Base-by-base conservation (phyloP, 2,888 invertebrate species). In the Ectobius pallidus region DNA sequence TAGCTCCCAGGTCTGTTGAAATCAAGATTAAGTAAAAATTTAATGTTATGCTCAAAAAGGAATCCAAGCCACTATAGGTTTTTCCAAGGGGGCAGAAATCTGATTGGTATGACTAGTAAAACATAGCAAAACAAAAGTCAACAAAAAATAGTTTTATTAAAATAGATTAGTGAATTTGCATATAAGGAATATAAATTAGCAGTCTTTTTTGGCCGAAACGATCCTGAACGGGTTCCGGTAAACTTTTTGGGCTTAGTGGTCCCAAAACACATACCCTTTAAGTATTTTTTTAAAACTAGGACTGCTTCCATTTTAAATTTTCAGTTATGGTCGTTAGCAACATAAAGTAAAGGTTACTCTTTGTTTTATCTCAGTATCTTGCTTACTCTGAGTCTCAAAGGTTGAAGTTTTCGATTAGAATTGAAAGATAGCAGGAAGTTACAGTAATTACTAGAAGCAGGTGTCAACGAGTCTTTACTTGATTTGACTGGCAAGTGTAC, bases 1-100 rank as follows among this genome's bases (percentile, higher is more conserved):
- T 92, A 96, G 81, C 95, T 95, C 6, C 96, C 97, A 6, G 92
- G 90, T 65, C 82, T 72, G 62, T 4, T 2, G 62, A 3, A 27
- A n/a, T n/a, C n/a, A n/a, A n/a, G n/a, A n/a, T n/a, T n/a, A n/a
- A n/a, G n/a, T n/a, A n/a, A n/a, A n/a, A n/a, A n/a, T n/a, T n/a
- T n/a, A n/a, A n/a, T n/a, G n/a, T n/a, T n/a, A n/a, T n/a, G n/a
- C n/a, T n/a, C n/a, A n/a, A n/a, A n/a, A n/a, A n/a, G n/a, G n/a
- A n/a, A n/a, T n/a, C n/a, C n/a, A n/a, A n/a, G n/a, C n/a, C n/a
- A n/a, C n/a, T n/a, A n/a, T n/a, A n/a, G n/a, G n/a, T n/a, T n/a
- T n/a, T n/a, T n/a, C n/a, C n/a, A n/a, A n/a, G n/a, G n/a, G n/a
- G n/a, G n/a, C n/a, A n/a, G n/a, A n/a, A n/a, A n/a, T n/a, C n/a